Conservation (phyloP, 2,113 vertebrate genomes). For the Zapus hudsonius region DNA sequence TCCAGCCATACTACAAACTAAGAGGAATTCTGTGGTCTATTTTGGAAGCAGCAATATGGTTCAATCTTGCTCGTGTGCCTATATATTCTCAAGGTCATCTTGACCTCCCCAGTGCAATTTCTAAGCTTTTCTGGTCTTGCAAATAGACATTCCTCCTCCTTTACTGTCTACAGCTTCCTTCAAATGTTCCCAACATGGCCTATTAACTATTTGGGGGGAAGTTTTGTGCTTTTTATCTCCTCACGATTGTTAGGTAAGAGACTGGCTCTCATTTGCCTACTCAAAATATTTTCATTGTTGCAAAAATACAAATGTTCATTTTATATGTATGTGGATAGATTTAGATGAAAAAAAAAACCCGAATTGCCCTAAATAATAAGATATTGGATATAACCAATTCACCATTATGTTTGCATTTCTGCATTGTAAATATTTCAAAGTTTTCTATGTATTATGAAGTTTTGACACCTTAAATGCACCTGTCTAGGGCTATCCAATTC, state of each 20-base stretch:
- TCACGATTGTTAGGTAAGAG: not conserved
- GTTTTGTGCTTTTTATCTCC: constrained; percentile 15
- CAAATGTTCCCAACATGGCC: not conserved
- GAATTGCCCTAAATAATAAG: not conserved
- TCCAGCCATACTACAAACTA: not conserved
- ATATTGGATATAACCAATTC: not conserved
- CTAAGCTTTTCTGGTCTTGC: not conserved
- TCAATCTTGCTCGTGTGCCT: no score
- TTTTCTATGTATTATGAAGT: not conserved
- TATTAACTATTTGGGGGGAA: not conserved
- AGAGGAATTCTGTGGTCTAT: not conserved
- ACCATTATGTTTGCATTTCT: not conserved
- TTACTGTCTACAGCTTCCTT: not conserved
- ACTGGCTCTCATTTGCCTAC: not conserved
- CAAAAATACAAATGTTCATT: not conserved
- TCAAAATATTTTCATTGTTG: not conserved
- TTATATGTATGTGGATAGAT: not conserved
- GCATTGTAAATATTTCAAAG: not conserved
- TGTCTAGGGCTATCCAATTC: not conserved
- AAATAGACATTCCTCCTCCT: not conserved
- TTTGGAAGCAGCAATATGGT: not conserved
- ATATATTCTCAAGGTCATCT: not conserved
- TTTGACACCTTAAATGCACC: not conserved
- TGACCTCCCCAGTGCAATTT: not conserved
- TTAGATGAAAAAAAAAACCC: not conserved